Conservation (phyloP, 2,113 vertebrate species). For the Microcebus ravelobensis region DNA sequence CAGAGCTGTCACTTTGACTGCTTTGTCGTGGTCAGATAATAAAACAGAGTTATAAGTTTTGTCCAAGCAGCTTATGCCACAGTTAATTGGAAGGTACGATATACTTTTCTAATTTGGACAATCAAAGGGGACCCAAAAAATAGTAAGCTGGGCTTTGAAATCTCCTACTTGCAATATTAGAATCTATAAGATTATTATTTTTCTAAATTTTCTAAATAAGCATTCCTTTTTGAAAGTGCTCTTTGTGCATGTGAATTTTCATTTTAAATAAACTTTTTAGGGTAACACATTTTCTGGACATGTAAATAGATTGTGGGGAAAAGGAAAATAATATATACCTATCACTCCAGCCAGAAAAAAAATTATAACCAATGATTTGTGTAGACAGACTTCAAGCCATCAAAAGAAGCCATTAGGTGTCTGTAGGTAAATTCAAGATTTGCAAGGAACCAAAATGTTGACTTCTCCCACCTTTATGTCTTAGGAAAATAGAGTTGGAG, state of each 20-base stretch:
- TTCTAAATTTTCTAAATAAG: not conserved
- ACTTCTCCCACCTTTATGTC: not conserved
- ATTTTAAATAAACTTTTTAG: not conserved
- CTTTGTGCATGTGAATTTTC: not conserved
- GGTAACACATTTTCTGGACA: not conserved
- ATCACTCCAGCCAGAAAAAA: not conserved
- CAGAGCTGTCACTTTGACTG: conserved; percentile 32
- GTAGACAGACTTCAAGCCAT: not conserved
- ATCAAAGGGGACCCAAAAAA: not conserved
- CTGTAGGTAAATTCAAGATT: not conserved
- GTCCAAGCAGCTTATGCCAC: not conserved
- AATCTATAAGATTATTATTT: not conserved
- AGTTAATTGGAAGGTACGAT: not conserved
- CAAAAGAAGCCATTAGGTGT: not conserved
- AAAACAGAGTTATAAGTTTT: conserved; percentile 14
- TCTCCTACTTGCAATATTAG: not conserved
- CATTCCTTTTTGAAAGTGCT: conserved; percentile 11
- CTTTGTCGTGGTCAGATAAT: not conserved
- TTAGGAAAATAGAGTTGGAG: not conserved
- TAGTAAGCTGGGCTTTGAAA: not conserved
- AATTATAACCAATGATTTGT: not conserved
- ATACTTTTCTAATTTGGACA: not conserved
- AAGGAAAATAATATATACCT: not conserved
- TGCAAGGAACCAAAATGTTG: not conserved
- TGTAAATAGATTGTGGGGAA: not conserved